Base-by-base conservation (phyloP, 2,888 invertebrate species). In the Pollenia griseotomentosa region DNA sequence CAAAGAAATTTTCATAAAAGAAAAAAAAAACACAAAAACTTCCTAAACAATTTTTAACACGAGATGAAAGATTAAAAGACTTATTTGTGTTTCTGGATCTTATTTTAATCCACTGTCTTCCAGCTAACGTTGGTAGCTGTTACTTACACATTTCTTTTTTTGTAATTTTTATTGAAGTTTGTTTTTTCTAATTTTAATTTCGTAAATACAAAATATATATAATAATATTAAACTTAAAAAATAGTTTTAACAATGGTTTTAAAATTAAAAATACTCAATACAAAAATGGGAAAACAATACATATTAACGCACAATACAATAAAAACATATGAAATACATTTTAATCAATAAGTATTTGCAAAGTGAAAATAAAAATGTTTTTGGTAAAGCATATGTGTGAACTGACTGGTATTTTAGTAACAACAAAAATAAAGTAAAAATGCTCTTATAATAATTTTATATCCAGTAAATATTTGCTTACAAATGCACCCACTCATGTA, bases 91-190 rank as follows among this genome's bases (percentile, higher is more conserved):
- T 53, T 68, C 51, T 73, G 42, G 2, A 14, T 42, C 3, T 33
- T 23, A n/a, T 71, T 73, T 73, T 14, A 78, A 82, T 78, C 71
- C 77, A 73, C 68, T 81, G 85, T 85, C 85, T 85, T 85, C 85
- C 71, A 82, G 73, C 77, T 82, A 71, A 46, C 57, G 65, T 65
- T 81, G 71, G n/a, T 59, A 70, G 51, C 59, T 70, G 42, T 42
- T 59, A 57, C n/a, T 59, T 44, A 9, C 46, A 59, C 7, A 53
- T 53, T 75, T 71, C 33, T 57, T 63, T 75, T 46, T 23, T 46
- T 5, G 14, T 61, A 42, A 68, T 16, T 48, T 51, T 59, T 33
- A 19, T 53, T 40, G 7, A 63, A 46, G 12, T 57, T 71, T 65
- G 2, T n/a, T 6, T 23, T 33, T 33, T 42, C 4, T 33, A 57